Percentiles rank a stretch among this genome's conserved stretches.
phyloP scores from a whole-genome alignment of 1,140 invertebrate genomes.

The Dreissena polymorpha region DNA sequence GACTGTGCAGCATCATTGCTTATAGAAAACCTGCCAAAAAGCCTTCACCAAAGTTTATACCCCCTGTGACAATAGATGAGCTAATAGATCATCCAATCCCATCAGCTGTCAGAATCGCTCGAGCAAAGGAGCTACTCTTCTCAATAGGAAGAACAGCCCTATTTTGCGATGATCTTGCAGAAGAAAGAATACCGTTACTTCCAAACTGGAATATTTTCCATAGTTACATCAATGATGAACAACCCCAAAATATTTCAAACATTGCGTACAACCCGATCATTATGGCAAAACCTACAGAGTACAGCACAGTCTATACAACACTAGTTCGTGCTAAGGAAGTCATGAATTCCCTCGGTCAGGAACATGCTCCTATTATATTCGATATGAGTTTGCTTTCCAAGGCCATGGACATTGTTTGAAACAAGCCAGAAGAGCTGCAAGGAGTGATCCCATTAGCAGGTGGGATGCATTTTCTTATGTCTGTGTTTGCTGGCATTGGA shows the following conservation, averaged over 20 bases:
- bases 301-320: conserved; percentile 41
- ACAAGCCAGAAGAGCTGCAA: not conserved
- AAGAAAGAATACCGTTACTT: not conserved
- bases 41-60: no score
- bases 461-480: conserved; percentile 41
- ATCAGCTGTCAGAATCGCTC: conserved; percentile 6
- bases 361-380: not conserved
- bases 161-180: conserved; percentile 18
- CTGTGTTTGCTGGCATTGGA: conserved; percentile 21
- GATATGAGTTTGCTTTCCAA: conserved; percentile 30
- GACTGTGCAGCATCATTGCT: no score
- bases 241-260: not conserved
- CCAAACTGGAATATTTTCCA: conserved; percentile 6
- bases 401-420: conserved; percentile 28
- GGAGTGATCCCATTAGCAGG: conserved; percentile 30
- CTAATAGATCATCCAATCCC: not conserved
- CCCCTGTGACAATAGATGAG: no score
- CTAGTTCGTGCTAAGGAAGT: conserved; percentile 4
- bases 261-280: conserved; percentile 43
- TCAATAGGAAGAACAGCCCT: conserved; percentile 14
- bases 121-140: conserved; percentile 19
- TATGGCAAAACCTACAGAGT: conserved; percentile 32
- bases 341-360: conserved; percentile 20
- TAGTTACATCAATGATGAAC: not conserved
- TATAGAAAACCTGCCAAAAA: no score